Base-by-base conservation (phyloP, 2,113 vertebrate genomes). In the Malurus alboscapulatus region DNA sequence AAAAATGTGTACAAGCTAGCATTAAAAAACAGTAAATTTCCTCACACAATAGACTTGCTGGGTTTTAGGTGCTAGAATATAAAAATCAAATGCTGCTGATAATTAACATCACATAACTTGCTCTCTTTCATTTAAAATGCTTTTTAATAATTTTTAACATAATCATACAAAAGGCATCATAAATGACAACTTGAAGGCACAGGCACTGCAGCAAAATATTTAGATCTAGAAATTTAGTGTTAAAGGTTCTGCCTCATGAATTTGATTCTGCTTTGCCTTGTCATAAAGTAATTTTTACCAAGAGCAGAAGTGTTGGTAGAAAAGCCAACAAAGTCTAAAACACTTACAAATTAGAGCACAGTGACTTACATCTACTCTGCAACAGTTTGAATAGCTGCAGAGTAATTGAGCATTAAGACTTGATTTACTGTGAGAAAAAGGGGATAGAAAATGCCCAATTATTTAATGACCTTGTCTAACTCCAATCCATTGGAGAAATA, bases 391-490 rank as follows among this genome's bases (percentile, higher is more conserved):
- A 87, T 82, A 89, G 84, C 77, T 84, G 77, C 40, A 62, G 53
- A 91, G 84, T 88, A 89, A 92, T 84, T 91, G 73, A 93, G 66
- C 73, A 92, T 84, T 92, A 93, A 96, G 80, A 78, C 9, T 61
- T 91, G 88, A 91, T 91, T 85, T 91, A 89, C 84, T 88, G 73
- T 82, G 74, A 93, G 87, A 90, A 94, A 88, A 88, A 17, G 25
- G 32, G 57, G 69, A 81, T 16, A 65, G 84, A 91, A 96, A 95
- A 93, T 42, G 74, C 45, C 69, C 86, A 88, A 96, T 96, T 96
- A 96, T 91, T 87, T 96, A 90, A 80, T 34, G 76, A 92, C 84
- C 84, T 87, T 92, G 88, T 88, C 69, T 61, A 95, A 78, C 69
- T 71, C 42, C 57, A 88, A 32, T 84, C 48, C 61, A 84, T 15